These are phyloP conservation scores for Spea hammondii DNA, from an alignment of 2,797 vertebrate species.

Conservation along the genomic window DNA sequence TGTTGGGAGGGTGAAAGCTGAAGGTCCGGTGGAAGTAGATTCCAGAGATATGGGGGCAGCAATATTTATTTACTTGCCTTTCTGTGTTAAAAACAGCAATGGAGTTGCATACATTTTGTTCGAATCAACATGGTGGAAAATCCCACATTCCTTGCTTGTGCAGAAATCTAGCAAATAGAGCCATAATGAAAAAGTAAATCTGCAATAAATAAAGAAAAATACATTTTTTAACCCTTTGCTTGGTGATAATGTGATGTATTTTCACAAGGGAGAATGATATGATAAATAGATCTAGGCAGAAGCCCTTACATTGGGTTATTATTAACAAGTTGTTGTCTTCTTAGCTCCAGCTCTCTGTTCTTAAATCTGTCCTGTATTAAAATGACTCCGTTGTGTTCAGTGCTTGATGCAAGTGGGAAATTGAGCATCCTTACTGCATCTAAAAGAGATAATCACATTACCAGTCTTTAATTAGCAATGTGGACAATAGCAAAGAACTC, in stretches of 20 bases:
- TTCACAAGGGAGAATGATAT: too few relatives aligned
- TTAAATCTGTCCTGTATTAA: conserved; percentile 77
- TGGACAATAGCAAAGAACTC: too few relatives aligned
- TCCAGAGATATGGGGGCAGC: too few relatives aligned
- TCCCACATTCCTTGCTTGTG: conserved; percentile 71
- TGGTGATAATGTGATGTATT: too few relatives aligned
- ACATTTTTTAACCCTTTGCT: not conserved
- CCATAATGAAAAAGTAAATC: conserved; percentile 86
- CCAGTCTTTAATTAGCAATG: too few relatives aligned
- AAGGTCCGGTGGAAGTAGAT: too few relatives aligned
- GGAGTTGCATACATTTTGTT: conserved; percentile 74
- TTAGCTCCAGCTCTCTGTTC: conserved; percentile 76
- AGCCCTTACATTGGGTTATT: conserved; percentile 78
- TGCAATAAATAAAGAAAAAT: conserved; percentile 54
- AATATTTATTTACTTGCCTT: conserved; percentile 71
- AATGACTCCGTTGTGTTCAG: conserved; percentile 80
- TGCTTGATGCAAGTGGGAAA: conserved; percentile 83
- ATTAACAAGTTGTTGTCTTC: conserved; percentile 68
- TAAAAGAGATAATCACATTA: conserved; percentile 60
- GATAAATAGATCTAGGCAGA: not conserved
- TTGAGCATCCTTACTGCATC: conserved; percentile 74
- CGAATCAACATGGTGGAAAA: conserved; percentile 81
- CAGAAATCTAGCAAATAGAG: conserved; percentile 85
- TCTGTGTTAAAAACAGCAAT: conserved; percentile 78
- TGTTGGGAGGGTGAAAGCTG: too few relatives aligned